phyloP scores from a whole-genome alignment of 2,888 invertebrate genomes.

The Elysia crispata region DNA sequence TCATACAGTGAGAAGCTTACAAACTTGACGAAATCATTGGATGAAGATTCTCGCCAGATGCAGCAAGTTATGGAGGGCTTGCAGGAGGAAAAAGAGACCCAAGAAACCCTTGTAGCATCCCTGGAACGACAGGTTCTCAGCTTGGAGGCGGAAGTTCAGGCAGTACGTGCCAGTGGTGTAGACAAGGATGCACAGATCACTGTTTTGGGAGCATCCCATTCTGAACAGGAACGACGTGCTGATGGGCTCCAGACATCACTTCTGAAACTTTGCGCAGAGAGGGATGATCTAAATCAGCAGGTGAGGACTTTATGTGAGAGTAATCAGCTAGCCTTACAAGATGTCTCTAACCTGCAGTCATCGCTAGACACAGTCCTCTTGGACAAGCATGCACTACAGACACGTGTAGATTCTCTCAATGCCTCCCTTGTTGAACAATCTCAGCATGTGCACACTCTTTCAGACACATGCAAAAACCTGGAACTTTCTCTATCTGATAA shows the following conservation, averaged over 20 bases:
- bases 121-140: conserved; percentile 46
- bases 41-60: conserved; percentile 36
- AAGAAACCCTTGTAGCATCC: conserved; percentile 45
- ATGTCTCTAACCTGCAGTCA: conserved; percentile 51
- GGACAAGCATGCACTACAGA: conserved; percentile 48
- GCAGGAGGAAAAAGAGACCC: conserved; percentile 39
- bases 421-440: conserved; percentile 44
- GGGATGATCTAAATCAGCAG: conserved; percentile 52
- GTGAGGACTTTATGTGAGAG: conserved; percentile 57
- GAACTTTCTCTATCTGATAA: conserved; percentile 45
- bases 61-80: conserved; percentile 36
- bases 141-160: conserved; percentile 39
- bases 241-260: conserved; percentile 43
- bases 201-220: conserved; percentile 40
- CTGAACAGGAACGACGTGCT: conserved; percentile 40
- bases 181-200: conserved; percentile 34
- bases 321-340: conserved; percentile 56
- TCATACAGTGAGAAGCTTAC: conserved; percentile 21
- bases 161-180: conserved; percentile 1
- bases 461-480: conserved; percentile 47
- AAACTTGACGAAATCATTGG: conserved; percentile 28
- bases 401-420: conserved; percentile 46
- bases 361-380: conserved; percentile 49
- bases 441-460: conserved; percentile 50
- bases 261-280: conserved; percentile 51